Evolutionary conservation across 2,113 vertebrate species (phyloP), one percentile per base, ranked within the genome.

Genomic region (Brachyhypopomus occidentalis): DNA sequence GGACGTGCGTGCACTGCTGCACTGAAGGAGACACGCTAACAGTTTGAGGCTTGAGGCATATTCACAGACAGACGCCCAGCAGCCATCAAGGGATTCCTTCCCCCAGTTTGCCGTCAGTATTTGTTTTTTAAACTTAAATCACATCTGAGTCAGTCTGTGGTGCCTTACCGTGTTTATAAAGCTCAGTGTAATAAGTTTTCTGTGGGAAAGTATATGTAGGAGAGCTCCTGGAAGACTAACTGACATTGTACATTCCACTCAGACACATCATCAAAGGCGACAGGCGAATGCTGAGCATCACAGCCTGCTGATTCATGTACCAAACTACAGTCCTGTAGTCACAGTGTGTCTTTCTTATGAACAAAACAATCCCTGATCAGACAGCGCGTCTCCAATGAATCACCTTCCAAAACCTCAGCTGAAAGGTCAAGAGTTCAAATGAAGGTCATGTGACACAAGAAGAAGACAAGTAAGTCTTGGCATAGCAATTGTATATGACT

Each of bases 391-490:
- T 30, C 23, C n/a, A 72, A 38, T 80, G 30, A 80, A 64, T 73
- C 62, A 81, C 67, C 52, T 5, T 27, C 63, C 34, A 69, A 75
- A 64, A 75, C 41, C n/a, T n/a, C 36, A 25, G 14, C 63, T 3
- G 19, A 69, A 75, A 84, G 86, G 80, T 72, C 80, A 5, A 75
- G 56, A 56, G 87, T 90, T 91, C 85, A 90, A 41, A 67, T 4
- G 27, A 27, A 88, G 85, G 79, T 90, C 80, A 87, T 1, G 2
- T 71, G 25, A 72, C 82, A 72, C 84, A 84, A 83, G 73, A 62
- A 82, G 87, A 78, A 81, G 64, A 84, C 79, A 27, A 12, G 12
- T 4, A 27, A 64, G n/a, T 30, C 27, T 52, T 34, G 12, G 52
- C n/a, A 17, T 20, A 69, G 20, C n/a, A 69, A 34, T 78, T 34